A percentile compares a stretch with the other conserved stretches of the same genome.
These are phyloP conservation scores for Melopsittacus undulatus DNA, from an alignment of 2,797 vertebrate species.

Conservation along the genomic window DNA sequence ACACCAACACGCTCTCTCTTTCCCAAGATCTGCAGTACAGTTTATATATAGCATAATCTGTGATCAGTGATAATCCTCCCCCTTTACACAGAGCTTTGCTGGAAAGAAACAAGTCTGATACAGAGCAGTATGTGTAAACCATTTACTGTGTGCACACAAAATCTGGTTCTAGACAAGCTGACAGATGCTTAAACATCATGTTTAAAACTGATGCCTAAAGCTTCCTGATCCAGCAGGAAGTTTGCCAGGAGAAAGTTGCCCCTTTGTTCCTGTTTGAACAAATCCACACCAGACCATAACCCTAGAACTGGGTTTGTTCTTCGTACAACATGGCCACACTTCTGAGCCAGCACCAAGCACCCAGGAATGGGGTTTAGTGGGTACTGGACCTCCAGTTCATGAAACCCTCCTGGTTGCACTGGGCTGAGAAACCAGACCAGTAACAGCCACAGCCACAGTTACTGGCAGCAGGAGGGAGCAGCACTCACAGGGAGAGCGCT, in stretches of 20 bases:
- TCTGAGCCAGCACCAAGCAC: neutral
- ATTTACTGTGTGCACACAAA: neutral
- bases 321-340: accelerated
- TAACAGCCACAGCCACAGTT: accelerated
- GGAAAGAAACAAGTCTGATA: neutral
- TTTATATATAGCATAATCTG: slow-evolving; percentile 58
- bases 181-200: neutral
- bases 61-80: slow-evolving; percentile 25
- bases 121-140: neutral
- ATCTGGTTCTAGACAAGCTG: neutral
- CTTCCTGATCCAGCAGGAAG: neutral
- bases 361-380: neutral
- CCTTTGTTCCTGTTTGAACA: neutral
- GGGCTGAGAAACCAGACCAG: neutral
- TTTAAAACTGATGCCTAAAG: neutral
- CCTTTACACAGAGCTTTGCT: slow-evolving; percentile 1
- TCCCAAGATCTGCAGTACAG: neutral
- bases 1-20: neutral
- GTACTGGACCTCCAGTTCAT: neutral
- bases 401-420: neutral
- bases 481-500: neutral
- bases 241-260: neutral
- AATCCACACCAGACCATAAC: neutral
- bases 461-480: neutral
- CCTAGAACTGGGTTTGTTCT: neutral